Evolutionary conservation across 2,113 vertebrate species (phyloP).

Genomic region (Brienomyrus brachyistius): DNA sequence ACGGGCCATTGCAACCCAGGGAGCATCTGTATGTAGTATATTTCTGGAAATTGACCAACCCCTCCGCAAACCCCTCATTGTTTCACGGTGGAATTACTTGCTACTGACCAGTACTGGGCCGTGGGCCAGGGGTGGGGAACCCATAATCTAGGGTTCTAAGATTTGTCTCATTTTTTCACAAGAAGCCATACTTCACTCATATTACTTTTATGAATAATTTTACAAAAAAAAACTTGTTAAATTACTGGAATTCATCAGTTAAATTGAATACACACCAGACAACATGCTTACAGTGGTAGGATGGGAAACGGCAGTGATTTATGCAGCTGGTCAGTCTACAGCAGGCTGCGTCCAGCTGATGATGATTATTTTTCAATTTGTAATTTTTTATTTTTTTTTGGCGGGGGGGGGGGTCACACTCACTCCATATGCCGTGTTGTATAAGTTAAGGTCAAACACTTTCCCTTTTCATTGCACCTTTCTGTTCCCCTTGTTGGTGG

Average conservation of each 20-base stretch:
- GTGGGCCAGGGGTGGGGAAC: neutral
- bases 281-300: neutral
- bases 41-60: too few species aligned
- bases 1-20: too few species aligned
- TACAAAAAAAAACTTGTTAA: neutral
- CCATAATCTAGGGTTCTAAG: neutral
- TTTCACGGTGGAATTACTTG: neutral
- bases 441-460: neutral
- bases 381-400: neutral
- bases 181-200: neutral
- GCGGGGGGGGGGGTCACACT: neutral
- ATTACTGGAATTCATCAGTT: neutral
- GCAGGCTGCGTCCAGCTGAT: neutral
- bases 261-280: neutral
- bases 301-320: neutral
- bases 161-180: neutral
- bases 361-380: neutral
- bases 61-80: neutral
- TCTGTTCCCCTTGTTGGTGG: neutral
- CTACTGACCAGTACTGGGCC: neutral
- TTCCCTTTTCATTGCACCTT: neutral
- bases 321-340: neutral
- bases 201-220: neutral
- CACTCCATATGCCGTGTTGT: neutral
- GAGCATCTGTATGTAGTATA: too few species aligned